Evolutionary conservation across 1,140 invertebrate genomes (phyloP).

Genomic region (Pectinophora gossypiella): DNA sequence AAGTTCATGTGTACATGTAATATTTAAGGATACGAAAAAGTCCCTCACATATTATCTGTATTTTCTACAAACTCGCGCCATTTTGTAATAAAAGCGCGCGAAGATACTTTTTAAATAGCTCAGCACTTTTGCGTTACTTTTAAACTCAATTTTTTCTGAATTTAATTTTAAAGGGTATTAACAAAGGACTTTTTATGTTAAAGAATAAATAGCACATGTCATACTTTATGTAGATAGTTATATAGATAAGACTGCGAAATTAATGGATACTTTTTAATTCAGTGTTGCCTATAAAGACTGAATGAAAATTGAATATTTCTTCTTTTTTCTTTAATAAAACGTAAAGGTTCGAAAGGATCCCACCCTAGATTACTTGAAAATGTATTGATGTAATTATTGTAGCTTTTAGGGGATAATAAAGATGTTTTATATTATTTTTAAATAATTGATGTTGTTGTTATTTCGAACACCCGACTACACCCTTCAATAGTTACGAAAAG

Average conservation of each 20-base stretch:
- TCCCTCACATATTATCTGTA: no score
- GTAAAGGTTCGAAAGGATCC: constrained; percentile 42
- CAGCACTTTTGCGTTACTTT: no score
- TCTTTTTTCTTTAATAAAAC: constrained; percentile 25
- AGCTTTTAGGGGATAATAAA: constrained; percentile 48
- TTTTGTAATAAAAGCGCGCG: background rate
- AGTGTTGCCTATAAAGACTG: constrained; percentile 66
- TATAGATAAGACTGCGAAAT: constrained; percentile 26
- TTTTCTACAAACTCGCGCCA: no score
- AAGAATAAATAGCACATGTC: background rate
- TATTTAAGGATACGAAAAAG: no score
- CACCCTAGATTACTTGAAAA: constrained; percentile 44
- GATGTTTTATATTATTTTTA: constrained; percentile 48
- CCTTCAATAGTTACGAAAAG: no score
- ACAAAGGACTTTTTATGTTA: background rate
- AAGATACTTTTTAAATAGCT: no score
- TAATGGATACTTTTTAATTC: constrained; percentile 26
- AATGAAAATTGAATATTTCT: constrained; percentile 34
- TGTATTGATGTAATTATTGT: constrained; percentile 12
- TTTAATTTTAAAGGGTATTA: no score
- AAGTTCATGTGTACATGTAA: background rate
- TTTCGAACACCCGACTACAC: no score
- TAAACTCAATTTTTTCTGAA: no score
- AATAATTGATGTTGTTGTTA: no score
- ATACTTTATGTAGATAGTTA: constrained; percentile 13